These are phyloP conservation scores for Drosophila multiciliata DNA, from an alignment of 2,888 invertebrate species.

Conservation along the genomic window DNA sequence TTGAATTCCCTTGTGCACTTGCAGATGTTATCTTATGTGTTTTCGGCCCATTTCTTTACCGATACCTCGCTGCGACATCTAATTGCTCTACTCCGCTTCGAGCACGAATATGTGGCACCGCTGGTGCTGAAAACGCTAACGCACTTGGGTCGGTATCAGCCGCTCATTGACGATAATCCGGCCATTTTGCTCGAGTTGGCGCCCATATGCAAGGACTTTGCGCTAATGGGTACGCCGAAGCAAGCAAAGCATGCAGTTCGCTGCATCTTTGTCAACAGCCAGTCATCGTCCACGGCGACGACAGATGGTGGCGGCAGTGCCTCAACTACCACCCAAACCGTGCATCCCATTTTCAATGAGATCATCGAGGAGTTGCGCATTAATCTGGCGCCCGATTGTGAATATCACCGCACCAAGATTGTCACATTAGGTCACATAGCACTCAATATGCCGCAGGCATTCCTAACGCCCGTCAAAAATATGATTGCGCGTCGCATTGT, in stretches of 20 bases:
- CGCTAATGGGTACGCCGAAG: conserved; percentile 95
- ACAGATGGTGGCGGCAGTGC: conserved; percentile 64
- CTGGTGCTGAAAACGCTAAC: conserved; percentile 93
- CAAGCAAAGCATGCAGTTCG: conserved; percentile 98
- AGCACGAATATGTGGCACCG: conserved; percentile 92
- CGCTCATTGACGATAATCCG: conserved; percentile 90
- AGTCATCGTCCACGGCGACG: conserved; percentile 57
- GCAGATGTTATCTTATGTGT: conserved; percentile 92
- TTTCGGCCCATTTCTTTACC: conserved; percentile 96
- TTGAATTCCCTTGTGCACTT: neutral
- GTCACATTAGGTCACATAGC: conserved; percentile 98
- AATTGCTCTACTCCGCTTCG: conserved; percentile 88
- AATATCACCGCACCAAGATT: conserved; percentile 96
- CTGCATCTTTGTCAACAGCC: conserved; percentile 94
- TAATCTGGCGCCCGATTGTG: conserved; percentile 90
- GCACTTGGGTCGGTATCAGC: conserved; percentile 94
- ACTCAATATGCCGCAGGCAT: conserved; percentile 94
- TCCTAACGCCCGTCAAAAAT: conserved; percentile 95
- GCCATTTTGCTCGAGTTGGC: conserved; percentile 91
- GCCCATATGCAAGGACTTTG: conserved; percentile 94
- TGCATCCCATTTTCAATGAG: conserved; percentile 92
- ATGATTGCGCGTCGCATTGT: conserved; percentile 98
- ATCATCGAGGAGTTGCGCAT: conserved; percentile 92
- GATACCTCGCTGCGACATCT: conserved; percentile 92
- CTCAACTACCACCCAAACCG: conserved; percentile 70